A percentile compares a stretch with the other conserved stretches of the same genome.
Evolutionary conservation across 2,888 invertebrate species (phyloP).

Genomic region (Callyntrura sp.): DNA sequence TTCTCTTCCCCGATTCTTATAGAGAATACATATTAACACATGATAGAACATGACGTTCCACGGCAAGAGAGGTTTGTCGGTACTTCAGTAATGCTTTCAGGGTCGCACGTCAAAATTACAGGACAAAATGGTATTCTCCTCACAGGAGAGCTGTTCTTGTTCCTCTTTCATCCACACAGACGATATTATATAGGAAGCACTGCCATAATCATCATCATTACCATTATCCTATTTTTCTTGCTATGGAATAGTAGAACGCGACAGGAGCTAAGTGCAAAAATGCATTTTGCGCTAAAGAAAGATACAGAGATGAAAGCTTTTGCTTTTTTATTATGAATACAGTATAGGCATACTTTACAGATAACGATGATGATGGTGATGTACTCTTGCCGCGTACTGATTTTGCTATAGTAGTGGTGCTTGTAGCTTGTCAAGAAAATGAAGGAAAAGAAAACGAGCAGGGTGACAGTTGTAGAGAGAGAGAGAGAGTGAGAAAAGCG

Average conservation of each 20-base stretch:
- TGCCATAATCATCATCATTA: constrained; percentile 55
- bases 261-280: constrained; percentile 46
- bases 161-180: background rate
- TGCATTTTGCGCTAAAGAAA: constrained; percentile 54
- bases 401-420: background rate
- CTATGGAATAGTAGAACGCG: background rate
- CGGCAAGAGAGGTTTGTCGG: background rate
- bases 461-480: background rate
- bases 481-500: background rate
- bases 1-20: background rate
- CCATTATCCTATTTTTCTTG: constrained; percentile 43
- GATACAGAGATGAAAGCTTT: constrained; percentile 8
- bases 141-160: background rate
- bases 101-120: constrained; percentile 23
- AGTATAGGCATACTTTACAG: background rate
- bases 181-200: constrained; percentile 20
- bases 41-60: background rate
- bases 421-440: constrained; percentile 14
- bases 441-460: background rate
- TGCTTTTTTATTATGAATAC: constrained; percentile 28
- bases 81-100: constrained; percentile 8
- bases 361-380: background rate
- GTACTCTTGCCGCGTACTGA: constrained; percentile 13
- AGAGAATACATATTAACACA: background rate
- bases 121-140: constrained; percentile 17